phyloP scores from a whole-genome alignment of 2,797 vertebrate species.

The Enteromius paludinosus region DNA sequence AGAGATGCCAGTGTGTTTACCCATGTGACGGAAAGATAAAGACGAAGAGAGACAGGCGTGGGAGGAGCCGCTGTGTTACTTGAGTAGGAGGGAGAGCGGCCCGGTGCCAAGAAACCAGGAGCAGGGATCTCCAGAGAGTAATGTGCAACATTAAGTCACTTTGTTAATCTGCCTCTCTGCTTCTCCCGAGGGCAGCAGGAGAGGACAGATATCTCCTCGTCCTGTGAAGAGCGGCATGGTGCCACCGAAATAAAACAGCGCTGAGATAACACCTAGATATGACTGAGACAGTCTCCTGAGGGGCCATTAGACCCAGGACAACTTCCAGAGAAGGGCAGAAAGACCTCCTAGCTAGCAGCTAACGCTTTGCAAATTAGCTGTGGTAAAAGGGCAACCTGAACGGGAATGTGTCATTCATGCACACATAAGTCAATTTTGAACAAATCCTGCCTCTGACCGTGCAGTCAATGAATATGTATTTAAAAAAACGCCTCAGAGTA shows the following conservation, averaged over 20 bases:
- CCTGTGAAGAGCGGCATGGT: conserved; percentile 34
- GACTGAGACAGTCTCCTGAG: conserved; percentile 34
- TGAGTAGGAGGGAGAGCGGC: conserved; percentile 16
- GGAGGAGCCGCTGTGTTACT: conserved; percentile 24
- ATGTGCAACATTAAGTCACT: conserved; percentile 50
- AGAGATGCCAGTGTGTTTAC: conserved; percentile 35
- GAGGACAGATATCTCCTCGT: conserved; percentile 36
- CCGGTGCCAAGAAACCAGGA: conserved; percentile 32
- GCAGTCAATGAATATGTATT: conserved; percentile 2
- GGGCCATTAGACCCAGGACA: conserved; percentile 41
- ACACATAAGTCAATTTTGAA: neutral
- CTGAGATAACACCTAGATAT: conserved; percentile 42
- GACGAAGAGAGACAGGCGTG: conserved; percentile 45
- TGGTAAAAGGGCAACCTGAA: conserved; percentile 11
- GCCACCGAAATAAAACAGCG: conserved; percentile 37
- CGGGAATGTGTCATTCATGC: neutral
- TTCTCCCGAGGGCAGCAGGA: conserved; percentile 25
- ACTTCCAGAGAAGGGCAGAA: conserved; percentile 21
- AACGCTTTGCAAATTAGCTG: conserved; percentile 4
- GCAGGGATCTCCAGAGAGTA: conserved; percentile 41
- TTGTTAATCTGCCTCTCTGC: conserved; percentile 42
- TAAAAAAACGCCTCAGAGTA: too few relatives aligned
- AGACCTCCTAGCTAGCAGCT: conserved; percentile 18
- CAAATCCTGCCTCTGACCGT: neutral
- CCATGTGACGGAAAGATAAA: conserved; percentile 56